Conservation (phyloP, 1,140 invertebrate genomes). For the Danaus melanippus region DNA sequence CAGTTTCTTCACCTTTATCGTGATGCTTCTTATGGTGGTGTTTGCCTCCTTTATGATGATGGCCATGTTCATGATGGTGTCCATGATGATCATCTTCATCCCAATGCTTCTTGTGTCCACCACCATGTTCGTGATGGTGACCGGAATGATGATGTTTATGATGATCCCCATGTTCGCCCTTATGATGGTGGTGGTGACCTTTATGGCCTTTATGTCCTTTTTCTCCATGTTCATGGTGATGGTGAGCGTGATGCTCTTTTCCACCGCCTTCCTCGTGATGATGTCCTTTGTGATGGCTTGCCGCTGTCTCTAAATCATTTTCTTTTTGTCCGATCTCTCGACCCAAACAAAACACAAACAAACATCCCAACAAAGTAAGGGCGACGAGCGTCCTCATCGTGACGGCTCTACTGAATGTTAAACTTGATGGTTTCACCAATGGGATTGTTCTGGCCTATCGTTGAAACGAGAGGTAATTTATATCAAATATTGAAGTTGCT, state of each 20-base stretch:
- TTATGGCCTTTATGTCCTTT: conserved; percentile 74
- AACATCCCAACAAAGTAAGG: conserved; percentile 47
- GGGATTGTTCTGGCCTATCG: conserved; percentile 44
- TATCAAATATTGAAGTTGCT: conserved; percentile 60
- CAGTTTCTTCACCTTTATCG: no score
- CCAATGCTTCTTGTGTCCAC: no score
- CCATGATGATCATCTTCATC: no score
- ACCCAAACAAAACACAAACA: conserved; percentile 36
- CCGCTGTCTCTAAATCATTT: conserved; percentile 63
- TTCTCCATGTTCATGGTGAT: conserved; percentile 72
- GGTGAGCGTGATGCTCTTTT: conserved; percentile 71
- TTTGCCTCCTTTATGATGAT: no score
- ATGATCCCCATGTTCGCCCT: conserved; percentile 79
- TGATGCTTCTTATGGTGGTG: no score
- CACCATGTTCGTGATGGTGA: conserved; percentile 77
- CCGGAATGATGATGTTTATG: conserved; percentile 78
- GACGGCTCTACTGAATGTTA: conserved; percentile 19
- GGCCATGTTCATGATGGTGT: no score
- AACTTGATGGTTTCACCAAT: conserved; percentile 49
- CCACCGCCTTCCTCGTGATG: conserved; percentile 72
- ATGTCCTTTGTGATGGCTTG: conserved; percentile 60
- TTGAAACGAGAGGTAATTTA: conserved; percentile 49
- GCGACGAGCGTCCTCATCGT: conserved; percentile 62
- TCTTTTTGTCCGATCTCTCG: conserved; percentile 44
- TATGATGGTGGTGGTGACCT: conserved; percentile 75